These are phyloP conservation scores for silkworm (Bombyx mori) DNA, from an alignment of 1,140 invertebrate genomes.

Conservation along the genomic window ASM3026992v2 NC_085133.1:5434501-5435000, in stretches of 20 bases:
- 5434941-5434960: slow-evolving; percentile 33
- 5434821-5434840: slow-evolving; percentile 49
- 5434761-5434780: no score
- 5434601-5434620: slow-evolving; percentile 53
- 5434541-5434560: no score
- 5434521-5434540: no score
- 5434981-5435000: slow-evolving; percentile 64
- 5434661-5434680: slow-evolving; percentile 42
- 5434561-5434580: no score
- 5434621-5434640: slow-evolving; percentile 64
- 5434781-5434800: slow-evolving; percentile 27
- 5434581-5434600: no score
- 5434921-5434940: no score
- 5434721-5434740: slow-evolving; percentile 11
- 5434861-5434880: slow-evolving; percentile 40
- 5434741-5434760: no score
- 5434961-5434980: slow-evolving; percentile 52
- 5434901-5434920: no score
- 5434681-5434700: slow-evolving; percentile 31
- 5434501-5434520: no score
- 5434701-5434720: slow-evolving; percentile 55
- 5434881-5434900: not conserved
- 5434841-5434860: slow-evolving; percentile 34
- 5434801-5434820: slow-evolving; percentile 53
- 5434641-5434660: slow-evolving; percentile 66